phyloP scores from a whole-genome alignment of 2,797 vertebrate species.

The Sphaeramia orbicularis region DNA sequence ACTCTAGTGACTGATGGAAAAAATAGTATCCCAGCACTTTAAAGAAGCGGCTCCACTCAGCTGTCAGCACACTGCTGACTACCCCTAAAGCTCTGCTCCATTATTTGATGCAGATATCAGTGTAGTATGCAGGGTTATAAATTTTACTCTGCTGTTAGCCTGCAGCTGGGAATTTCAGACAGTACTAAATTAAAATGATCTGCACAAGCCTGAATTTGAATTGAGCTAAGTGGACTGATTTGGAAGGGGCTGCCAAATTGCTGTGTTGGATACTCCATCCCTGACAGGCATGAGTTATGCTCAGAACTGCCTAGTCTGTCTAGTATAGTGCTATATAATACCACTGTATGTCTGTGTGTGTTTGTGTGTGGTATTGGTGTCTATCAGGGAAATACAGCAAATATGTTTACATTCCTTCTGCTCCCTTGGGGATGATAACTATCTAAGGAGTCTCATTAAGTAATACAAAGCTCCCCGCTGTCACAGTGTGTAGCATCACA shows the following conservation, averaged over 20 bases:
- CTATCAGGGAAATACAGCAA: slow-evolving; percentile 45
- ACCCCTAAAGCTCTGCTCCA: slow-evolving; percentile 15
- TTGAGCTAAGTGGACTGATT: slow-evolving; percentile 49
- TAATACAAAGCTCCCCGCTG: slow-evolving; percentile 48
- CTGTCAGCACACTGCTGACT: slow-evolving; percentile 40
- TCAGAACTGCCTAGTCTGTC: slow-evolving; percentile 18
- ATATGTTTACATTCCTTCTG: slow-evolving; percentile 64
- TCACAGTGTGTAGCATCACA: slow-evolving; percentile 38
- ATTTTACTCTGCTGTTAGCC: slow-evolving; percentile 39
- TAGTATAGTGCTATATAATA: neutral
- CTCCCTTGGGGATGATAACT: slow-evolving; percentile 62
- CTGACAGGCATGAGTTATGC: slow-evolving; percentile 18
- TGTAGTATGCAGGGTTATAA: slow-evolving; percentile 38
- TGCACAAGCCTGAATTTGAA: slow-evolving; percentile 38
- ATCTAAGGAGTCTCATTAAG: slow-evolving; percentile 71
- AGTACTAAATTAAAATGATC: slow-evolving; percentile 55
- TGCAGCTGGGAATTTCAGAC: slow-evolving; percentile 41
- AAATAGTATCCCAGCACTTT: slow-evolving; percentile 25
- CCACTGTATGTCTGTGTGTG: neutral
- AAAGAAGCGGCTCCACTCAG: slow-evolving; percentile 9
- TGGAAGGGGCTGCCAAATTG: slow-evolving; percentile 30
- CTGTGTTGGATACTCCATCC: slow-evolving; percentile 16
- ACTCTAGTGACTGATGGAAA: neutral
- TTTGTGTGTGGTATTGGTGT: slow-evolving; percentile 4
- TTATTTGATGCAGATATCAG: slow-evolving; percentile 44